phyloP scores from a whole-genome alignment of 2,113 vertebrate genomes.

The Mandrillus leucophaeus region DNA sequence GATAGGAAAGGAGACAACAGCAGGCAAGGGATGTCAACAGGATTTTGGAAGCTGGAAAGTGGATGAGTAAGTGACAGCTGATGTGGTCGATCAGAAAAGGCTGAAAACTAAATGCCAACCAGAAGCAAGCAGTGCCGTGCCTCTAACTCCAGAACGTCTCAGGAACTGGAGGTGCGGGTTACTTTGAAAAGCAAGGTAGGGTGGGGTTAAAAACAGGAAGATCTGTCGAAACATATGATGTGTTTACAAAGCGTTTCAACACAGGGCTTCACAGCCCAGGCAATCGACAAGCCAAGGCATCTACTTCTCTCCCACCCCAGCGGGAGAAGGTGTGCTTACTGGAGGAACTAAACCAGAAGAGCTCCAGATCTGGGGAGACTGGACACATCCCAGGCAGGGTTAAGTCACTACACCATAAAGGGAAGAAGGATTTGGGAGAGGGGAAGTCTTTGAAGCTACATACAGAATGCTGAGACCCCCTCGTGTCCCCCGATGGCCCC shows the following conservation, averaged over 20 bases:
- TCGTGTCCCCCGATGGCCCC: neutral
- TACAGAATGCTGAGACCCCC: neutral
- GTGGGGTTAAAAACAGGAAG: neutral
- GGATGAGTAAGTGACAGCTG: no score
- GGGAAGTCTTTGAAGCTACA: neutral
- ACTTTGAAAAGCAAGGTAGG: neutral
- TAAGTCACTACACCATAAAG: neutral
- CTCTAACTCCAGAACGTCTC: neutral
- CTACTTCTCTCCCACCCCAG: neutral
- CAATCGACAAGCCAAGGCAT: neutral
- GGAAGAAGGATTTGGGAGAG: neutral
- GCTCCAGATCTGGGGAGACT: neutral
- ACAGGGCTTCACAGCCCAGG: neutral
- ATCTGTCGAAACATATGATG: neutral
- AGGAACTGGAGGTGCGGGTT: neutral
- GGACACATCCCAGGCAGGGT: neutral
- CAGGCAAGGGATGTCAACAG: neutral
- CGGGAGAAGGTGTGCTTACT: neutral
- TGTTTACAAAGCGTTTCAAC: neutral
- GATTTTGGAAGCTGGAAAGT: neutral
- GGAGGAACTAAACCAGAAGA: neutral
- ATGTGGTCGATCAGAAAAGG: neutral
- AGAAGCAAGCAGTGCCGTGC: fast-evolving
- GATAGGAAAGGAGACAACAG: neutral
- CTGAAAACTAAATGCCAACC: neutral